A percentile compares a stretch with the other conserved stretches of the same genome.
These are phyloP conservation scores for Oreochromis mossambicus DNA, from an alignment of 2,797 vertebrate genomes.

Conservation along the genomic window DNA sequence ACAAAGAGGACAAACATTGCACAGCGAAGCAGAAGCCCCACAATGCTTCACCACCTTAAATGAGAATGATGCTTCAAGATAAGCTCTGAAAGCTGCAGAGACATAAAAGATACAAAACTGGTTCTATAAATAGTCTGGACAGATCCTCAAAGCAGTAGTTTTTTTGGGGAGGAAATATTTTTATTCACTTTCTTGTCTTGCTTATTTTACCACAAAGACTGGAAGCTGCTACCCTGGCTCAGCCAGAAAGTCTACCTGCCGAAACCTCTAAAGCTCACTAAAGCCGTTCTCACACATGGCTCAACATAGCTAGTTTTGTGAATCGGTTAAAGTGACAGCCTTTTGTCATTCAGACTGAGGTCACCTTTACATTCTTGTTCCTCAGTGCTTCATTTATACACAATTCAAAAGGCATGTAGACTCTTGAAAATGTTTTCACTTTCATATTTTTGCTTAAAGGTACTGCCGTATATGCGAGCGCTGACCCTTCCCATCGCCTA, in stretches of 20 bases:
- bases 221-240: neutral
- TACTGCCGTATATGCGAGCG: neutral
- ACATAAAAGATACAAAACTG: neutral
- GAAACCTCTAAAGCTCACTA: neutral
- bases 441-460: neutral
- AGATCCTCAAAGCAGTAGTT: neutral
- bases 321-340: neutral
- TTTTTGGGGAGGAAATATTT: neutral
- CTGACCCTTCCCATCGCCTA: neutral
- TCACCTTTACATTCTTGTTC: neutral
- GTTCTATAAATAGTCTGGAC: neutral
- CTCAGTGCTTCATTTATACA: neutral
- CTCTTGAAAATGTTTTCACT: neutral
- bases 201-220: neutral
- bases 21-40: neutral
- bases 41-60: neutral
- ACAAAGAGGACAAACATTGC: neutral
- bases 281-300: neutral
- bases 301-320: neutral
- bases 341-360: neutral
- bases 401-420: neutral
- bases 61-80: neutral
- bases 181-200: neutral
- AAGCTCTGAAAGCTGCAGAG: neutral
- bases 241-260: neutral